Evolutionary conservation across 2,888 invertebrate genomes (phyloP).

Genomic region (Sarcophaga variegata): DNA sequence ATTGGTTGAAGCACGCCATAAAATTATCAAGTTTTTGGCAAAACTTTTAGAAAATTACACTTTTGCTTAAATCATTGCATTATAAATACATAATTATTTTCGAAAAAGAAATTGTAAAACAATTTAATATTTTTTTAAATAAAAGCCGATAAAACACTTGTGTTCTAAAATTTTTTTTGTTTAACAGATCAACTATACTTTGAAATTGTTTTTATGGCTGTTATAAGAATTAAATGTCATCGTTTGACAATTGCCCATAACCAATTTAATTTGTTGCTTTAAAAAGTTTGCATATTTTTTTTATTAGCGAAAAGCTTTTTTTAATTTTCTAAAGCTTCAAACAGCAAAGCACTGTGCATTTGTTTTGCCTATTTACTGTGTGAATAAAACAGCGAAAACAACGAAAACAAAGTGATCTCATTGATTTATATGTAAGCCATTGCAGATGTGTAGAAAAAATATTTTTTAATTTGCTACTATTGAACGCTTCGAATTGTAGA

Average conservation of each 20-base stretch:
- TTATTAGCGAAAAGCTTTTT: slow-evolving; percentile 15
- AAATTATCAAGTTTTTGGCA: slow-evolving; percentile 82
- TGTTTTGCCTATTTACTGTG: slow-evolving; percentile 26
- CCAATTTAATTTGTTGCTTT: slow-evolving; percentile 8
- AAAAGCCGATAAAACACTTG: not conserved
- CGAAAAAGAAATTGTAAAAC: no score
- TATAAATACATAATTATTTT: not conserved
- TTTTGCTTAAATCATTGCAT: slow-evolving; percentile 73
- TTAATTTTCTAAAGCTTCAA: slow-evolving; percentile 41
- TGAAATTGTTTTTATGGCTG: slow-evolving; percentile 10
- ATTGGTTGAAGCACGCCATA: slow-evolving; percentile 86
- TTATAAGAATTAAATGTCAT: slow-evolving; percentile 19
- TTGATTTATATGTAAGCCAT: slow-evolving; percentile 52
- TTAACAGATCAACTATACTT: slow-evolving; percentile 10
- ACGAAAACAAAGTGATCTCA: slow-evolving; percentile 61
- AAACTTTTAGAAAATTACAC: slow-evolving; percentile 63
- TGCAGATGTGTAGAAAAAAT: slow-evolving; percentile 18
- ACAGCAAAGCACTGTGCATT: slow-evolving; percentile 13
- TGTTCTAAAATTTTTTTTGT: no score
- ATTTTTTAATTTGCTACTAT: not conserved
- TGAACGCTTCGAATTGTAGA: not conserved
- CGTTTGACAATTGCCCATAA: not conserved
- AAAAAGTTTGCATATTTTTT: slow-evolving; percentile 41
- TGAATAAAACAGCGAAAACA: not conserved
- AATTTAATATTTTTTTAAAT: not conserved